Conservation (phyloP, 2,888 invertebrate genomes). For the Leptodirus hochenwartii region DNA sequence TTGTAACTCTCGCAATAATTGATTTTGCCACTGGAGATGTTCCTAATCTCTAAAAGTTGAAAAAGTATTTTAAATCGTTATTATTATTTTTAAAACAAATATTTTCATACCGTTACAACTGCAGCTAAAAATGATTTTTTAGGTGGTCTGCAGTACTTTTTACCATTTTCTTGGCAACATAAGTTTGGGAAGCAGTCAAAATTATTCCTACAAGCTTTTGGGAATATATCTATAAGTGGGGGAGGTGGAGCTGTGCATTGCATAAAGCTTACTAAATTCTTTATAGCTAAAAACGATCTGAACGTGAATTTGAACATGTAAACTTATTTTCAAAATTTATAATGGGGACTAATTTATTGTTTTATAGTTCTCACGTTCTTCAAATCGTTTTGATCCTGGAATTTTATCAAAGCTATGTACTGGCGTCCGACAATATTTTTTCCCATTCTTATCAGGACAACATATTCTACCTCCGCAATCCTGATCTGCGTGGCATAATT, state of each 20-base stretch:
- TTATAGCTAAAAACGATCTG: slow-evolving; percentile 19
- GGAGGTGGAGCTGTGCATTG: slow-evolving; percentile 56
- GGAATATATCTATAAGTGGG: slow-evolving; percentile 47
- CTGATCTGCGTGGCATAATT: slow-evolving; percentile 44
- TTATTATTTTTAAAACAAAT: slow-evolving; percentile 1
- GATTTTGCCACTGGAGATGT: slow-evolving; percentile 13
- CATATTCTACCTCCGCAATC: slow-evolving; percentile 63
- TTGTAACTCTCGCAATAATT: slow-evolving; percentile 15
- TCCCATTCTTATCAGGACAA: slow-evolving; percentile 41
- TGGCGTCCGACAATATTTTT: slow-evolving; percentile 53
- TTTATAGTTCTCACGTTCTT: slow-evolving; percentile 34
- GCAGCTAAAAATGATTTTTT: slow-evolving; percentile 50
- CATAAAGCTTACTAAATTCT: slow-evolving; percentile 37
- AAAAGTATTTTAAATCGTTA: slow-evolving; percentile 3
- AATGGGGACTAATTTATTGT: not conserved
- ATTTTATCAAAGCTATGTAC: slow-evolving; percentile 43
- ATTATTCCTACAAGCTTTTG: slow-evolving; percentile 48
- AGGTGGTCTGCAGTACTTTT: slow-evolving; percentile 53
- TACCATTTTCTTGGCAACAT: slow-evolving; percentile 59
- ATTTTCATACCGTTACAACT: slow-evolving; percentile 32
- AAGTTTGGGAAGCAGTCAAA: slow-evolving; percentile 65
- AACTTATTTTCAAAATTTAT: not conserved
- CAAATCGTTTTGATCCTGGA: slow-evolving; percentile 41
- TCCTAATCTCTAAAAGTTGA: slow-evolving; percentile 15
- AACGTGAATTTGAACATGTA: slow-evolving; percentile 1